Evolutionary conservation across 2,888 invertebrate species (phyloP), one percentile per base, ranked within the genome.

Genomic region (Ischnus inquisitorius): DNA sequence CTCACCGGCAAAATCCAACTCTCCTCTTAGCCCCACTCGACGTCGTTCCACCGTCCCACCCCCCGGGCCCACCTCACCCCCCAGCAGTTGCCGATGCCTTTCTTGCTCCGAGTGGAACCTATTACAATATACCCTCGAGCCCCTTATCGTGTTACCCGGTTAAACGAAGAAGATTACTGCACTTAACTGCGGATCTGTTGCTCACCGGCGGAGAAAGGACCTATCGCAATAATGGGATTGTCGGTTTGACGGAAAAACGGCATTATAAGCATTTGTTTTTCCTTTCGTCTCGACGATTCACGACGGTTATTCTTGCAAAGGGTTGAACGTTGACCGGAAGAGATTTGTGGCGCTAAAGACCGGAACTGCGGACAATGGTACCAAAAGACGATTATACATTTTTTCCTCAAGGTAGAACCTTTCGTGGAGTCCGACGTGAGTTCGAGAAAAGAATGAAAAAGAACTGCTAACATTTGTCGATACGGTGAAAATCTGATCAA

Each of bases 1-100:
- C 71, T 65, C 71, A 28, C 74, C 48, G 34, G 69, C 65, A 41
- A 51, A 75, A 39, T 28, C 48, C 67, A 65, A 22, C 39, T 67
- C 69, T 39, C 28, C 65, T 43, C 43, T 65, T 46, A 14, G 1
- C 6, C 28, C 68, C 68, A 4, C 16, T 41, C 25, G n/a, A 28
- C 54, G 60, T 22, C 3, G 5, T 10, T 19, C 6, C 22, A 2
- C 1, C 41, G 39, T 22, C n/a, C 46, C 5, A 4, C 34, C 4
- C 34, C 34, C 2, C 34, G 5, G 5, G 0, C 34, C 1, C 34
- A 0, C 34, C 34, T 8, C 34, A 4, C 6, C 34, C 34, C 34
- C 6, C 34, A 34, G 34, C 8, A 1, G 5, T 34, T 8, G 5
- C 46, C 46, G 46, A 46, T 46, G 46, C 51, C 48, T 68, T 12